Evolutionary conservation across 2,113 vertebrate species (phyloP).

Genomic region (Aptenodytes forsteri): DNA sequence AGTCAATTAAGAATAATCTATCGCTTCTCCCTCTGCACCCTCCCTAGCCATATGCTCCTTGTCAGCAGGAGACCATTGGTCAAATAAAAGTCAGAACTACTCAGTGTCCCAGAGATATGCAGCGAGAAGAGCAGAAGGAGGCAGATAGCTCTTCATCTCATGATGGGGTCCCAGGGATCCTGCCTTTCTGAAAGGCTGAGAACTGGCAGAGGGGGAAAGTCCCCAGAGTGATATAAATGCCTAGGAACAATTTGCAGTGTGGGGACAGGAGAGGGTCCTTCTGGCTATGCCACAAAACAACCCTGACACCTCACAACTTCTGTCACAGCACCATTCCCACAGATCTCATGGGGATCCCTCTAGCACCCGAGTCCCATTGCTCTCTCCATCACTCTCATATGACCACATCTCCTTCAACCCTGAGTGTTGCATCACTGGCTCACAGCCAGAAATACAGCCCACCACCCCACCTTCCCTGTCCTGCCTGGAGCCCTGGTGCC

Average conservation of each 20-base stretch:
- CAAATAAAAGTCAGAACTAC: constrained; percentile 17
- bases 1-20: constrained; percentile 67
- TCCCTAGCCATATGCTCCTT: neutral
- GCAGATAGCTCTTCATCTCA: neutral
- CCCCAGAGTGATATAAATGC: neutral
- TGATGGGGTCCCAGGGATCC: neutral
- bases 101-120: neutral
- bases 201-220: neutral
- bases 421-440: rapidly evolving
- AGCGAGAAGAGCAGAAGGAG: neutral
- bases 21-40: neutral
- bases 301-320: rapidly evolving
- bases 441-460: neutral
- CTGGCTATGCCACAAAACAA: neutral
- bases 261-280: neutral
- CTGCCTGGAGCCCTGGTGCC: neutral
- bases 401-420: neutral
- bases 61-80: constrained; percentile 8
- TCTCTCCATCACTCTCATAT: neutral
- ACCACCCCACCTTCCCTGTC: neutral
- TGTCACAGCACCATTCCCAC: rapidly evolving
- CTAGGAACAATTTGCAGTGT: neutral
- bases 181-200: neutral
- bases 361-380: neutral
- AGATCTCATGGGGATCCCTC: neutral